Base-by-base conservation (phyloP, 1,140 invertebrate genomes). In the Drosophila seguyi region DNA sequence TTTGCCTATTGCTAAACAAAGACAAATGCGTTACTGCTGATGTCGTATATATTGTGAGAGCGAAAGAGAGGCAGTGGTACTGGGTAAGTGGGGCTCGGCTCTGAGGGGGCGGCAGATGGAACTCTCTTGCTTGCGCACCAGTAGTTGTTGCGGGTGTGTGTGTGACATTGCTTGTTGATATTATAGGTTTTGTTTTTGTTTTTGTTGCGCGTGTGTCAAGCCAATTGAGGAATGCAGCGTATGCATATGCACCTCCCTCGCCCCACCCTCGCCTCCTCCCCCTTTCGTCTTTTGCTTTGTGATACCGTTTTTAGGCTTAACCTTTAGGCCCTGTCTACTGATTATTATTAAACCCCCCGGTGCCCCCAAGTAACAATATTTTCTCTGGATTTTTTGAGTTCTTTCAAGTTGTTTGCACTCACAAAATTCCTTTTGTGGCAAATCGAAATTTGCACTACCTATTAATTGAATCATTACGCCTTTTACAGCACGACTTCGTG, bases 211-310 rank as follows among this genome's bases (percentile, higher is more conserved):
- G 84, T 88, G 84, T 88, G 84, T 72, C 79, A 79, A 77, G 72
- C 71, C 84, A 88, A 86, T 86, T 86, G 57, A 83, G 71, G 84
- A 88, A 86, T 86, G 79, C 79, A 83, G 67, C 61, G 65, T 61
- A 52, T 72, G 48, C 39, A 66, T 42, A 41, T 34, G 48, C 58
- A 18, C 59, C 31, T 18, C 44, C 25, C 4, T 25, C 25, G 2
- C 52, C 31, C 18, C 66, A 34, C 58, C 34, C 10, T 45, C 13
- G 14, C 48, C 18, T 22, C 4, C 60, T 13, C 31, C 38, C 4
- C 20, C 31, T 22, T 56, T 8, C 41, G 16, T 27, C 27, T 36
- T 39, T 20, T 36, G 27, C 11, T 42, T 74, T 74, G 44, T 57
- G 31, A 48, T 39, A 58, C 67, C 8, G 38, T 50, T 74, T 48